These are phyloP conservation scores for Megamerina dolium DNA, from an alignment of 2,888 invertebrate species.

Conservation along the genomic window DNA sequence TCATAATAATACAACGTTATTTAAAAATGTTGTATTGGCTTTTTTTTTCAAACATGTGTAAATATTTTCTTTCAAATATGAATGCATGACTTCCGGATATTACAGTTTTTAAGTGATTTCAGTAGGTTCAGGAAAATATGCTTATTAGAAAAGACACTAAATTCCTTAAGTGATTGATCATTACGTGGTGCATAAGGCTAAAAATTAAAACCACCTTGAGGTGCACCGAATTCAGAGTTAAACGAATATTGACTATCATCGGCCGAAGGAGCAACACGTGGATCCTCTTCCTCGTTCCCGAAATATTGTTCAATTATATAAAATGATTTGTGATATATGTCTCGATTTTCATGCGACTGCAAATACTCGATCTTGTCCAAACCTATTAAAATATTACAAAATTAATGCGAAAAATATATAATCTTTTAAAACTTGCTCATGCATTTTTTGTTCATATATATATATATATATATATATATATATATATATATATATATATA, in stretches of 20 bases:
- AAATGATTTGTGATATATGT: slow-evolving; percentile 95
- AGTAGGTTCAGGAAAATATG: slow-evolving; percentile 14
- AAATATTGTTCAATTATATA: slow-evolving; percentile 96
- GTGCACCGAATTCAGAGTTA: slow-evolving; percentile 63
- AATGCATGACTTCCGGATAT: neutral
- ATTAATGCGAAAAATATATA: no score
- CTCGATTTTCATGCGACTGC: slow-evolving; percentile 93
- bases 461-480: no score
- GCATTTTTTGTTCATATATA: no score
- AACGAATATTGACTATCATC: slow-evolving; percentile 69
- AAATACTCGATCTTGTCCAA: slow-evolving; percentile 97
- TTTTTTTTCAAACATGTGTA: no score
- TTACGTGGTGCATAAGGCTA: slow-evolving; percentile 51
- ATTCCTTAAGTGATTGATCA: neutral
- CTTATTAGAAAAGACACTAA: slow-evolving; percentile 6
- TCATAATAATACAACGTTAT: no score
- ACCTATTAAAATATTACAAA: slow-evolving; percentile 50
- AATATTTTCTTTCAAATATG: neutral
- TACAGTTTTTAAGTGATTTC: slow-evolving; percentile 4
- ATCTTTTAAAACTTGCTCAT: no score
- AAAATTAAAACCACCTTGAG: slow-evolving; percentile 77
- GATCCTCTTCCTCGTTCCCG: slow-evolving; percentile 81
- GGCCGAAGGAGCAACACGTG: slow-evolving; percentile 68
- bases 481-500: no score
- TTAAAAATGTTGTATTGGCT: no score